Conservation (phyloP, 2,113 vertebrate genomes). For the Equus przewalskii region DNA sequence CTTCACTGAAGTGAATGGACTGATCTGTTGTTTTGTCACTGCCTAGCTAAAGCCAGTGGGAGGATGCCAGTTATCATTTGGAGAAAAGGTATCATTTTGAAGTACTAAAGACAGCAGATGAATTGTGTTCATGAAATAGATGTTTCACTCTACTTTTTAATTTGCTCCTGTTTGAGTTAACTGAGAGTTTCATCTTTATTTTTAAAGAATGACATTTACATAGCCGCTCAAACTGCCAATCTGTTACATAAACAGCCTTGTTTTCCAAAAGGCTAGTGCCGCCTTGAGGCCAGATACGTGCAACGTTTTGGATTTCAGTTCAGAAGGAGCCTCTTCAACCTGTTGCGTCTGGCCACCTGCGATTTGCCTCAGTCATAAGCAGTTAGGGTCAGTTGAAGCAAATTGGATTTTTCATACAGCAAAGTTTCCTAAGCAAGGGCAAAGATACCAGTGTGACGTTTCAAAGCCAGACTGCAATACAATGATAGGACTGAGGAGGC, state of each 20-base stretch:
- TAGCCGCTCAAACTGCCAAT: slow-evolving; percentile 71
- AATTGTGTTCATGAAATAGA: slow-evolving; percentile 77
- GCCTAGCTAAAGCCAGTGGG: slow-evolving; percentile 63
- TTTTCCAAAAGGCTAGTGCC: slow-evolving; percentile 74
- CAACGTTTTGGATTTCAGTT: slow-evolving; percentile 24
- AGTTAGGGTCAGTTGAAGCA: background rate
- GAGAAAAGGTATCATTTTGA: slow-evolving; percentile 79
- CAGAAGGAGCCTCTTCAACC: background rate
- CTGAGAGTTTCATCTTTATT: slow-evolving; percentile 78
- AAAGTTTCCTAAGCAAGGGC: background rate
- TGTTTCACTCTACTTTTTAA: slow-evolving; percentile 80
- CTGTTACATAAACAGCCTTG: slow-evolving; percentile 77
- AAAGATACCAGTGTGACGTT: background rate
- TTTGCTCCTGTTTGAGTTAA: slow-evolving; percentile 80
- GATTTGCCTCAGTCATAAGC: background rate
- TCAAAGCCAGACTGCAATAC: background rate
- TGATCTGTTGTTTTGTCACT: slow-evolving; percentile 70
- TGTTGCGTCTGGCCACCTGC: background rate
- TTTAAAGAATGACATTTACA: slow-evolving; percentile 83
- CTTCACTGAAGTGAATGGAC: slow-evolving; percentile 60
- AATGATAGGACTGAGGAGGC: background rate
- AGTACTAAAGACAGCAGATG: slow-evolving; percentile 74
- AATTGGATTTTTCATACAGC: background rate
- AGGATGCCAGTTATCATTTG: slow-evolving; percentile 70
- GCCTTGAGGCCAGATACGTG: slow-evolving; percentile 72